Evolutionary conservation across 2,888 invertebrate species (phyloP), one percentile per base, ranked within the genome.

Genomic region (Aproaerema taeniolella): DNA sequence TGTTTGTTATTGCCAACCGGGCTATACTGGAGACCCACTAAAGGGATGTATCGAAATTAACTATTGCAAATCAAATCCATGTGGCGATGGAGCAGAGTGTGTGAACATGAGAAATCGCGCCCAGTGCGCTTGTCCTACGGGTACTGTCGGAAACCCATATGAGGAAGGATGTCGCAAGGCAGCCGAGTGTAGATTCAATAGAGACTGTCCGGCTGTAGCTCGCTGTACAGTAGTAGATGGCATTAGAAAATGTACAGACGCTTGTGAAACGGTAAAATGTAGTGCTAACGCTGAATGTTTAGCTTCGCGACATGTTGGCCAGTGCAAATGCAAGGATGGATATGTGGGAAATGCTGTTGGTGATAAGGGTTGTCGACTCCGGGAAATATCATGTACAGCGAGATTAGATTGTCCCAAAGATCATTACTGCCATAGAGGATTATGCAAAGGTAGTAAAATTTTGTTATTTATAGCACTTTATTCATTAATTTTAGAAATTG

Each of bases 241-340:
- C 30, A 79, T 90, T 36, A 91, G 93, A 30, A 95, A 95, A 80
- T 96, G 96, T 72, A 30, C 53, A 89, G 92, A 94, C 79, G 94
- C 93, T 17, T 96, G 96, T 69, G 92, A 94, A 57, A 90, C 89
- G 52, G 88, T 91, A 0, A 86, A 88, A 46, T 97, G 97, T 78
- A 95, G 95, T 39, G 89, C 90, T 2, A 96, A 96, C 73, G 90
- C 96, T 16, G 95, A 95, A 65, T 97, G 97, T 70, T 68, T 90
- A 42, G 91, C 95, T 43, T 82, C 89, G 40, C 90, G 93, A 58
- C 96, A 96, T 70, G 86, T 86, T 25, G 93, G 92, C 9, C 89
- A 91, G 54, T 97, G 97, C 65, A 90, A 91, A 55, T 96, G 96
- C 69, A 90, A 91, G 57, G 69, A 82, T 50, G 95, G 94, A 39